These are phyloP conservation scores for Sinocyclocheilus anophthalmus DNA, from an alignment of 2,113 vertebrate genomes.

Conservation along the genomic window DNA sequence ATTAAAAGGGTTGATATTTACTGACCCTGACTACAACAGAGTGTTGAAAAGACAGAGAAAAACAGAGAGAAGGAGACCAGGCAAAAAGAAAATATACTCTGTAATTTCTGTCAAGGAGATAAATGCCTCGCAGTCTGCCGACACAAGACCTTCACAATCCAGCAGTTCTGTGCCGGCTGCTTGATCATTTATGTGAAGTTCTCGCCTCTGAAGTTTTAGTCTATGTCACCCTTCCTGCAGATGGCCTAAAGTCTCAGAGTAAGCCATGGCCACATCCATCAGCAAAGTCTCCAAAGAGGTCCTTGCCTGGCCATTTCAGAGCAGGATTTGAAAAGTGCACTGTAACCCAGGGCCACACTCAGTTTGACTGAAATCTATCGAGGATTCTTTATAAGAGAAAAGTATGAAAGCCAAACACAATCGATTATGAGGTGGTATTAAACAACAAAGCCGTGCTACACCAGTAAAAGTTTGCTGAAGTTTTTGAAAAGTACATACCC, in stretches of 20 bases:
- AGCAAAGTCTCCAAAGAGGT: constrained; percentile 22
- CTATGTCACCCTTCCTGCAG: not conserved
- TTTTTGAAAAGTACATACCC: not conserved
- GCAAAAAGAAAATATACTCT: not conserved
- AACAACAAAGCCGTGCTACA: not conserved
- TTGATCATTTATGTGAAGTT: constrained; percentile 13
- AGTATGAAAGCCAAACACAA: not conserved
- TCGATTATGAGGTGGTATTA: not conserved
- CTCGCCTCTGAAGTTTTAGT: not conserved
- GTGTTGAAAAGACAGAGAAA: not conserved
- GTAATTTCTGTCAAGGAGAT: constrained; percentile 18
- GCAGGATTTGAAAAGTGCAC: not conserved
- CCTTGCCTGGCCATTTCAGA: not conserved
- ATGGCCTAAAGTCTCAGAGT: constrained; percentile 4
- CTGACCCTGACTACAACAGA: not conserved
- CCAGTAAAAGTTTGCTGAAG: not conserved
- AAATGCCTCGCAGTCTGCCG: not conserved
- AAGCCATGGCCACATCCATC: constrained; percentile 4
- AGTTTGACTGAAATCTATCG: not conserved
- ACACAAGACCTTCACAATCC: constrained; percentile 8
- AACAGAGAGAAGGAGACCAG: not conserved
- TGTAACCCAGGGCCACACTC: not conserved
- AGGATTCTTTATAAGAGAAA: not conserved
- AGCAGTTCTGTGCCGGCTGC: constrained; percentile 1
- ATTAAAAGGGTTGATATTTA: too few relatives aligned